Evolutionary conservation across 1,140 invertebrate genomes (phyloP), one percentile per base, ranked within the genome.

Genomic region (Drosophila athabasca): DNA sequence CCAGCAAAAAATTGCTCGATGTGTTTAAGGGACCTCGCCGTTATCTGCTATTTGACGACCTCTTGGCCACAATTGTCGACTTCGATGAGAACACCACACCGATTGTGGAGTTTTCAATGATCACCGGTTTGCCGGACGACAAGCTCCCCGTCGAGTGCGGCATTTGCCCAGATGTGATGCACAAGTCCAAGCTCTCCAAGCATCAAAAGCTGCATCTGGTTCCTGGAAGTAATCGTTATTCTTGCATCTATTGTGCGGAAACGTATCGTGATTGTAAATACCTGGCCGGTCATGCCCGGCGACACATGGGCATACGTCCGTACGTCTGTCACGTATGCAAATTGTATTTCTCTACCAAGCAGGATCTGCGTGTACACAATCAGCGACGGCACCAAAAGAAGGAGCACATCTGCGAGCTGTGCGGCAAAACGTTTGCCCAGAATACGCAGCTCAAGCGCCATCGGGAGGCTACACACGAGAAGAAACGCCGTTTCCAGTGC

Each of bases 391-490:
- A 91, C 35, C 48, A 88, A 22, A 70, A 87, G n/a, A 90, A 90
- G 53, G 90, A 91, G 53, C 90, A 90, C 44, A 88, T 90, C n/a
- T 91, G 90, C 41, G 90, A 91, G 49, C 72, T 91, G 51, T 91
- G 90, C 53, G 90, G 90, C 45, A 91, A 91, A 48, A 90, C 82
- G 0, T 91, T 90, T 57, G 79, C 90, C 0, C 90, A 91, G 52
- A 88, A 91, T 19, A 91, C 90, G 3, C 82, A 88, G 26, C 53
- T 91, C 2, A 90, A 91, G 52, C 70, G 90, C 0, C 90, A 91
- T 43, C 85, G 89, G 0, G 90, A 90, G 49, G 80, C 90, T 4
- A 90, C 85, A 35, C 90, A 91, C 59, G 90, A 91, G 35, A 91
- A 91, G 54, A 91, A 90, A 53, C 76, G 90, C 0, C 77, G 90